Evolutionary conservation across 2,888 invertebrate genomes (phyloP), one percentile per base, ranked within the genome.

Genomic region (Ditula angustiorana): DNA sequence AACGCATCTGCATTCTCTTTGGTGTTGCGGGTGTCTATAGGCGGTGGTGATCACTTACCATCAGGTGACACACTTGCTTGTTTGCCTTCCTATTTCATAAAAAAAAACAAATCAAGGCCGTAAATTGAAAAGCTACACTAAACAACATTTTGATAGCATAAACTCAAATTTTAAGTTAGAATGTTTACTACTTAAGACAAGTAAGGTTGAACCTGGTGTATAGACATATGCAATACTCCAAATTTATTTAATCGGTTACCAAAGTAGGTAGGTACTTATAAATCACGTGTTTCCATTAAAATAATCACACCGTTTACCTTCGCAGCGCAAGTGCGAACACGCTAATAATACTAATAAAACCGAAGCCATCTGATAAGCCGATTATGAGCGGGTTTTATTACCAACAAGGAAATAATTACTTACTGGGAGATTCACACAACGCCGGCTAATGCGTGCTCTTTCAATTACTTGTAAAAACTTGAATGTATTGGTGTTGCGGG

Each of bases 391-490:
- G 69, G 62, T 70, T 82, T 80, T 82, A 80, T 78, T 69, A 74
- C 78, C 74, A 66, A 70, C 73, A 68, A 71, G 74, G 75, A 78
- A 84, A 81, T 86, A 84, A 86, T 87, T 85, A 84, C 76, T 74
- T 70, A 74, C 75, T 70, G 71, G 74, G 66, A 75, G 60, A 60
- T 67, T 52, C 59, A 67, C 72, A 77, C 76, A 76, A 75, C 71
- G 71, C 59, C 70, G 72, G 50, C 64, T 64, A 63, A 63, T 75
- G 77, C 87, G 86, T 87, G 82, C 86, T 77, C 80, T 83, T 90
- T 89, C 87, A 90, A 90, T 89, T 87, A 88, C 77, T 61, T 73
- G 81, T 85, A 84, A 88, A 86, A 57, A 44, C 44, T 41, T 62
- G 21, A 21, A 49, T 37, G 37, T 52, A 41, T 61, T 3, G 46